Percentiles rank a stretch among this genome's conserved stretches.
These are phyloP conservation scores for Anguilla japonica DNA, from an alignment of 2,113 vertebrate genomes.

Conservation along the genomic window DNA sequence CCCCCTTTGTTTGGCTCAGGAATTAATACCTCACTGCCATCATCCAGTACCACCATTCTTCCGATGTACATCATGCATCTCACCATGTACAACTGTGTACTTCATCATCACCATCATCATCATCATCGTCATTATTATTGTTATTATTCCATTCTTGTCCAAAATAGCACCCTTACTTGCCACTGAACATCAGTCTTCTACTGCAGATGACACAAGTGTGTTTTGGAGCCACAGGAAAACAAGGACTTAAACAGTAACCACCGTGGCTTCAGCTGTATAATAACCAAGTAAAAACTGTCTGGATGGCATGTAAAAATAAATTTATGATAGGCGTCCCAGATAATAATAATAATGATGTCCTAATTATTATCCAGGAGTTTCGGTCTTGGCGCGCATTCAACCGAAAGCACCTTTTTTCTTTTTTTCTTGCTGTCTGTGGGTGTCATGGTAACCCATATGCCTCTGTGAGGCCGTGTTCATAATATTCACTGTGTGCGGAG, in stretches of 20 bases:
- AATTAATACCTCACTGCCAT: neutral
- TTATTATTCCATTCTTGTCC: neutral
- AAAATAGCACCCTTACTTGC: no score
- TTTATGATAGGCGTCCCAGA: neutral
- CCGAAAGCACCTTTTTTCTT: neutral
- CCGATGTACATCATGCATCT: no score
- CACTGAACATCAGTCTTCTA: no score
- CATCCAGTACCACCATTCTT: no score
- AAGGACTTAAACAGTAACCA: no score
- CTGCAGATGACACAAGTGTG: no score
- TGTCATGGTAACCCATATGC: slow-evolving; percentile 60
- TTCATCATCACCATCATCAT: neutral
- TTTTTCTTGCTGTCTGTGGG: slow-evolving; percentile 23
- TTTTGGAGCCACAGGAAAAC: no score
- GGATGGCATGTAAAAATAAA: no score
- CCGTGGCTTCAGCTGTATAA: no score
- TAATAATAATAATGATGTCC: neutral
- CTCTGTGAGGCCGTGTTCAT: slow-evolving; percentile 47
- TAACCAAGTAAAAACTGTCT: no score
- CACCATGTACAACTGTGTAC: no score
- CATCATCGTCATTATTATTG: no score
- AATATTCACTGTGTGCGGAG: slow-evolving; percentile 1
- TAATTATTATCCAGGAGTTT: neutral
- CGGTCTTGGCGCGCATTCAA: slow-evolving; percentile 46
- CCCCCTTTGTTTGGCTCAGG: neutral